A percentile compares a stretch with the other conserved stretches of the same genome.
phyloP scores from a whole-genome alignment of 53 echinoderm and acorn worm species.

The Holothuria scabra region DNA sequence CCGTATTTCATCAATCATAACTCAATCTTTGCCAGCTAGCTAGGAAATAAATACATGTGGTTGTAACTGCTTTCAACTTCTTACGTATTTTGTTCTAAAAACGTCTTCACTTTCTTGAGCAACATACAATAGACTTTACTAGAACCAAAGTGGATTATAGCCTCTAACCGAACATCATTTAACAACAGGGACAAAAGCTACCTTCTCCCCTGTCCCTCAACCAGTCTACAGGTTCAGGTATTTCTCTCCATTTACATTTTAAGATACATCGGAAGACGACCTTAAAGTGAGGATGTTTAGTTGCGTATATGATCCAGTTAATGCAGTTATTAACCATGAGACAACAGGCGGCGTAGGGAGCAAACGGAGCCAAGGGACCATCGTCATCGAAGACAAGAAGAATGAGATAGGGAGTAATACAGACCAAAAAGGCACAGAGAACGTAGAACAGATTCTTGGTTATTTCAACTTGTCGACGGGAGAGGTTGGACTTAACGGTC shows the following conservation, averaged over 20 bases:
- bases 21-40: too few species aligned
- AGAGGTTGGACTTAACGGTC: conserved; percentile 29
- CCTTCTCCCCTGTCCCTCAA: conserved; percentile 21
- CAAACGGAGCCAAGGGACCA: neutral
- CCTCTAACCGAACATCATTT: neutral
- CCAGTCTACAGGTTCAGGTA: conserved; percentile 39
- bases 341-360: conserved; percentile 37
- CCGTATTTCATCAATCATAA: too few species aligned
- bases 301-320: conserved; percentile 47
- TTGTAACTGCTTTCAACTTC: too few species aligned
- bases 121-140: too few species aligned
- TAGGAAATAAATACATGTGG: too few species aligned
- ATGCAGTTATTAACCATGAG: conserved; percentile 46
- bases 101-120: too few species aligned
- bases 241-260: conserved; percentile 41
- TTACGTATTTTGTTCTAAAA: too few species aligned
- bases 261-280: conserved; percentile 49
- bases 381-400: conserved; percentile 16
- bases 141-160: too few species aligned
- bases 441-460: conserved; percentile 56
- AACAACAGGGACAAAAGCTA: conserved; percentile 18
- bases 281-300: conserved; percentile 58
- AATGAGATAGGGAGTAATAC: conserved; percentile 44
- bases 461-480: conserved; percentile 43
- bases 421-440: conserved; percentile 43